A percentile compares a stretch with the other conserved stretches of the same genome.
Conservation (phyloP, 2,797 vertebrate species). For the Acridotheres tristis region DNA sequence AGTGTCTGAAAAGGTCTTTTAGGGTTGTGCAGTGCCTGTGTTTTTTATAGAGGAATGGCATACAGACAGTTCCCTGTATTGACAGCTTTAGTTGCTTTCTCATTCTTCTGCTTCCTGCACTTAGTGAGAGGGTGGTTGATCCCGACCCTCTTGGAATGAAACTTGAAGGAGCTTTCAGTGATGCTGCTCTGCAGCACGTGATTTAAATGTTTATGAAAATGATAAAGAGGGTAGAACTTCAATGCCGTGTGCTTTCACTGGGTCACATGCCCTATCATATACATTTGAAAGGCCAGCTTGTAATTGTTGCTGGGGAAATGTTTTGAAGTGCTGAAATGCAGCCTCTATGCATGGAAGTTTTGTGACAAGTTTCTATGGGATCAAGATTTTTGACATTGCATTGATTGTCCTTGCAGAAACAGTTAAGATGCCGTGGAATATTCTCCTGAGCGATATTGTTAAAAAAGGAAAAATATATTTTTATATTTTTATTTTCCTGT, state of each 20-base stretch:
- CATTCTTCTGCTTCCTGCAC: background rate
- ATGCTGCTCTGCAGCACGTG: background rate
- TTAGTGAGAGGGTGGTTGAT: background rate
- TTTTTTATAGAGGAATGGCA: background rate
- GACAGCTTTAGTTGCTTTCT: background rate
- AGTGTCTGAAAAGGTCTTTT: background rate
- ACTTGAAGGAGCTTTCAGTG: background rate
- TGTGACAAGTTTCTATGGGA: background rate
- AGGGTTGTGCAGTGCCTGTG: conserved; percentile 25
- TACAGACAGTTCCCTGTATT: background rate
- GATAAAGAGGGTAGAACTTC: background rate
- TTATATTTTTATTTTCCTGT: background rate
- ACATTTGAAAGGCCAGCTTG: background rate
- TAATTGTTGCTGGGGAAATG: background rate
- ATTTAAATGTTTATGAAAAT: background rate
- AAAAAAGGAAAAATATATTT: background rate
- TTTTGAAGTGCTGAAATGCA: background rate
- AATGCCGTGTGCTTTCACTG: background rate
- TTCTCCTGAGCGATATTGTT: background rate
- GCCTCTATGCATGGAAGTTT: background rate
- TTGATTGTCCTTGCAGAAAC: background rate
- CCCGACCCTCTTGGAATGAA: background rate
- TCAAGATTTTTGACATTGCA: background rate
- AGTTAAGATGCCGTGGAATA: background rate
- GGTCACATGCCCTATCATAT: background rate